Percentiles rank a stretch among this genome's conserved stretches.
Conservation (phyloP, 2,797 vertebrate species). For the Acrossocheilus fasciatus region DNA sequence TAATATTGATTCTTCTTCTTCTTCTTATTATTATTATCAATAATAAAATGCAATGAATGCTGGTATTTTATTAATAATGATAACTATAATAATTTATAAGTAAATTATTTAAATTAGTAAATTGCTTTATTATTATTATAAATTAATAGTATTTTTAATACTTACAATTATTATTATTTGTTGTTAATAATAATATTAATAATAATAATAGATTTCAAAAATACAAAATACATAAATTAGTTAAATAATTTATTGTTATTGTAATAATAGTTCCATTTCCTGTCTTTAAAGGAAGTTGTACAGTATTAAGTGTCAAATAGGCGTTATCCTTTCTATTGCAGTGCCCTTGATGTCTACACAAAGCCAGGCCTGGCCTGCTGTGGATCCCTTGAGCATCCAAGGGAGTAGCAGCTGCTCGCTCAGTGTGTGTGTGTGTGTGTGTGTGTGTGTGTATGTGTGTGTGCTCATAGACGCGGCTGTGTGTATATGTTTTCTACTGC, state of each 20-base stretch:
- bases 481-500: constrained; percentile 73
- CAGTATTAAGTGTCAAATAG: constrained; percentile 37
- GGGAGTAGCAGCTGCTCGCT: constrained; percentile 83
- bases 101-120: neutral
- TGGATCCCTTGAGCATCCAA: constrained; percentile 87
- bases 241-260: neutral
- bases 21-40: neutral
- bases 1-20: neutral
- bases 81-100: neutral
- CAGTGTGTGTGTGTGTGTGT: constrained; percentile 57
- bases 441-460: constrained; percentile 65
- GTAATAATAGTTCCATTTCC: neutral
- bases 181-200: neutral
- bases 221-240: neutral
- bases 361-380: constrained; percentile 83
- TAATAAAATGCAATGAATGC: neutral
- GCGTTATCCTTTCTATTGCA: constrained; percentile 71
- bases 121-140: neutral
- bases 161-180: neutral
- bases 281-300: neutral
- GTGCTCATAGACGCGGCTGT: neutral
- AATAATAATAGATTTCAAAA: neutral
- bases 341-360: constrained; percentile 87
- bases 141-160: neutral
- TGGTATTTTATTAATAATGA: neutral